Evolutionary conservation across 1,140 invertebrate genomes (phyloP).

Genomic region (Drosophila lini): DNA sequence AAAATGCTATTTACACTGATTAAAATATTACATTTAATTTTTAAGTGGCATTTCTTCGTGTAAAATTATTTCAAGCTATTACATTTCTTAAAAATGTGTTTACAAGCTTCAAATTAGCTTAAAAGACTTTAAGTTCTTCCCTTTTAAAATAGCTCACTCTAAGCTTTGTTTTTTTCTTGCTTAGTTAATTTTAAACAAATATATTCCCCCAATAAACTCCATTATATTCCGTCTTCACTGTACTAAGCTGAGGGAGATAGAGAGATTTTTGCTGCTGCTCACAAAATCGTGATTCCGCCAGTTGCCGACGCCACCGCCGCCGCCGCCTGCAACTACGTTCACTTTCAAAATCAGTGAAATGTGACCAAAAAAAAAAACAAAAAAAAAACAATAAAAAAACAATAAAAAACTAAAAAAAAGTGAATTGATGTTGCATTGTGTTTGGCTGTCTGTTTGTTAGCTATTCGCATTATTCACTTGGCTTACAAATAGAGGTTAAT

Average conservation of each 20-base stretch:
- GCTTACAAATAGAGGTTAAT: conserved; percentile 81
- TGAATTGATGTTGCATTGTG: conserved; percentile 72
- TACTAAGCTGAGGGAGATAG: conserved; percentile 35
- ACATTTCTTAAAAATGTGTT: no score
- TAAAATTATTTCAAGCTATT: background rate
- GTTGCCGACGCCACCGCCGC: conserved; percentile 32
- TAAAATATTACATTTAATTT: background rate
- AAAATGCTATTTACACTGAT: background rate
- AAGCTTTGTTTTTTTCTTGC: no score
- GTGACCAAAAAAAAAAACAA: conserved; percentile 67
- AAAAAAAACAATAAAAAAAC: conserved; percentile 11
- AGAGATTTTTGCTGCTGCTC: conserved; percentile 29
- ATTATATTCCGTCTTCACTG: conserved; percentile 38
- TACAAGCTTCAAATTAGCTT: no score
- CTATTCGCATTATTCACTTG: conserved; percentile 79
- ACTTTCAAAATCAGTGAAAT: conserved; percentile 83
- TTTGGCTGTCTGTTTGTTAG: conserved; percentile 64
- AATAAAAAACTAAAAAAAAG: conserved; percentile 26
- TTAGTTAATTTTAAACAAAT: background rate
- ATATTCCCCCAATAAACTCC: background rate
- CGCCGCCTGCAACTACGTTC: conserved; percentile 61
- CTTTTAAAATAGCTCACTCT: background rate
- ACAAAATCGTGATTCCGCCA: conserved; percentile 75
- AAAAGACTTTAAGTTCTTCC: background rate
- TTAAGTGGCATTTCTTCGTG: background rate